A percentile compares a stretch with the other conserved stretches of the same genome.
Evolutionary conservation across 2,888 invertebrate genomes (phyloP).

Genomic region (Pachycephus smyrnensis): DNA sequence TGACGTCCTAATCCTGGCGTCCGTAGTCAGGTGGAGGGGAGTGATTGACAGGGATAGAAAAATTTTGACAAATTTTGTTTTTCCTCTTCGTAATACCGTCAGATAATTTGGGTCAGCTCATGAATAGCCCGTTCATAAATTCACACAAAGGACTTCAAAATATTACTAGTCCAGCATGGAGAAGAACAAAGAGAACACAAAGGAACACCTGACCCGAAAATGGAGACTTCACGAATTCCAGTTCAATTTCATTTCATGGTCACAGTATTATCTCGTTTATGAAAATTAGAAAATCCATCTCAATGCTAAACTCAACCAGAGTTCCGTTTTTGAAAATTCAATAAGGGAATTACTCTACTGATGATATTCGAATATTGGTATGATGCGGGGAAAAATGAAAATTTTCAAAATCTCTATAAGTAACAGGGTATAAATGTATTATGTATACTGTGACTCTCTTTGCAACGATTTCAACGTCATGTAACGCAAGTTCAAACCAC

Average conservation of each 20-base stretch:
- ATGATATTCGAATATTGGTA: neutral
- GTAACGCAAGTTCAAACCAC: neutral
- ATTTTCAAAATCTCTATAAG: neutral
- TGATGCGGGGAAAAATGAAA: neutral
- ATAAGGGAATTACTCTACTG: neutral
- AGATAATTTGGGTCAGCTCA: constrained; percentile 26
- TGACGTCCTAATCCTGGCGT: no score
- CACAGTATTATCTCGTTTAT: neutral
- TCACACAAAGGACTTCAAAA: constrained; percentile 37
- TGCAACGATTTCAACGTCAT: neutral
- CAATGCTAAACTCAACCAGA: neutral
- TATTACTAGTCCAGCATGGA: constrained; percentile 37
- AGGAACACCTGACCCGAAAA: constrained; percentile 14
- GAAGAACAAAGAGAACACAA: constrained; percentile 26
- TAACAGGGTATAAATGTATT: neutral
- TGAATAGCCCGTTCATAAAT: constrained; percentile 45
- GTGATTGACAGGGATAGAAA: neutral
- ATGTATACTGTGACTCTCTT: neutral
- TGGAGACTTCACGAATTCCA: neutral
- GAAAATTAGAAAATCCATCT: neutral
- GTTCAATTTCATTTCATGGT: neutral
- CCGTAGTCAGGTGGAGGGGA: neutral
- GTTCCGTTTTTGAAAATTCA: neutral
- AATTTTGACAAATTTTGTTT: neutral
- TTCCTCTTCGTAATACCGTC: constrained; percentile 10